Conservation (phyloP, 1,140 invertebrate genomes). For the Formica exsecta region DNA sequence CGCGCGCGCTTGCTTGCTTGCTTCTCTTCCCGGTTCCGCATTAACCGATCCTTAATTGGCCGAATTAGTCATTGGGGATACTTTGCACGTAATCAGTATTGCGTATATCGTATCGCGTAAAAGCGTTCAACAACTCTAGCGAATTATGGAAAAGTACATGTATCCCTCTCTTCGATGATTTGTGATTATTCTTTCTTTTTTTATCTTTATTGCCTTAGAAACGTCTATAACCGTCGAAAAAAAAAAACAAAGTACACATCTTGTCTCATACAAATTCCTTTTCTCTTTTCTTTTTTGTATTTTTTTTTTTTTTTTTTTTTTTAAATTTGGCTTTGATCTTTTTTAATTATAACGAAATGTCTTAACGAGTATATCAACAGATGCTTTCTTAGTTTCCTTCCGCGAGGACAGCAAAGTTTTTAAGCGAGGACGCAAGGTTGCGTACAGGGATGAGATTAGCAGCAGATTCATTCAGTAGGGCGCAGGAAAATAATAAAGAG, state of each 20-base stretch:
- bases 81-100: not conserved
- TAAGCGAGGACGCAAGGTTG: not conserved
- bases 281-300: not conserved
- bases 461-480: not conserved
- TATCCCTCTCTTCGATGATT: not conserved
- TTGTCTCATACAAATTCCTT: no score
- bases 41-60: conserved; percentile 27
- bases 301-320: no score
- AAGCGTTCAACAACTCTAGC: no score
- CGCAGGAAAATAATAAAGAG: conserved; percentile 37
- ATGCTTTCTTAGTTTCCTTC: not conserved
- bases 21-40: conserved; percentile 25
- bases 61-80: not conserved
- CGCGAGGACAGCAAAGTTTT: not conserved
- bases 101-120: not conserved
- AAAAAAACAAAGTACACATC: not conserved
- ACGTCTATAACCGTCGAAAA: not conserved
- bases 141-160: not conserved
- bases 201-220: not conserved
- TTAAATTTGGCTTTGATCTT: not conserved
- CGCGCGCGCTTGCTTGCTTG: not conserved
- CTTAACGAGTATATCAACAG: not conserved
- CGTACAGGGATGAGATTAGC: not conserved
- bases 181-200: not conserved
- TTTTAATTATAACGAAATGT: not conserved